A percentile compares a stretch with the other conserved stretches of the same genome.
Evolutionary conservation across 2,797 vertebrate genomes (phyloP).

Genomic region (Hipposideros larvatus): DNA sequence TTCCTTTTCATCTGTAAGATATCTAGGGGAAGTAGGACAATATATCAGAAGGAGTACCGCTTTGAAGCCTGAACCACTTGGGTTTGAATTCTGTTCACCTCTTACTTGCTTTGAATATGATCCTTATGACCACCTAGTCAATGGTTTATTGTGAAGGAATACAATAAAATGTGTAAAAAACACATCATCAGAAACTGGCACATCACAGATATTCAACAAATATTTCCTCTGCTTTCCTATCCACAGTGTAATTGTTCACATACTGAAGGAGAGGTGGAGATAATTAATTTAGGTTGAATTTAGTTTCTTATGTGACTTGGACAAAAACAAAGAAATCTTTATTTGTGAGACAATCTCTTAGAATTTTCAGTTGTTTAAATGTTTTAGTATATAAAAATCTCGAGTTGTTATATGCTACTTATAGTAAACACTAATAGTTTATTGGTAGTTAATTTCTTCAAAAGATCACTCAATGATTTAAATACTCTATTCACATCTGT

Average conservation of each 20-base stretch:
- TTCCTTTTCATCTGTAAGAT: conserved; percentile 56
- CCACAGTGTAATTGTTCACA: background rate
- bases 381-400: conserved; percentile 6
- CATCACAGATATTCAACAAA: background rate
- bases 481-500: background rate
- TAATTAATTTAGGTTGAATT: background rate
- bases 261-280: background rate
- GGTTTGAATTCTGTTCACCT: background rate
- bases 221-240: conserved; percentile 28
- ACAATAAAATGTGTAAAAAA: background rate
- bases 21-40: background rate
- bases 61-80: background rate
- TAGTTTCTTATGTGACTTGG: background rate
- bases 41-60: background rate
- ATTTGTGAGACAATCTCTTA: conserved; percentile 1
- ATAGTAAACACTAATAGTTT: conserved; percentile 2
- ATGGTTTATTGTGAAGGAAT: background rate
- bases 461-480: background rate
- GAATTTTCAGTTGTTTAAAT: conserved; percentile 23
- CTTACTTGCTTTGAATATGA: conserved; percentile 28
- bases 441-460: background rate
- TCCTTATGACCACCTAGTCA: background rate
- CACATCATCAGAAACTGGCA: background rate
- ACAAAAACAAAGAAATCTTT: background rate
- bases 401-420: background rate